Base-by-base conservation (phyloP, 2,113 vertebrate species). In the Psittacula cyanocephala region DNA sequence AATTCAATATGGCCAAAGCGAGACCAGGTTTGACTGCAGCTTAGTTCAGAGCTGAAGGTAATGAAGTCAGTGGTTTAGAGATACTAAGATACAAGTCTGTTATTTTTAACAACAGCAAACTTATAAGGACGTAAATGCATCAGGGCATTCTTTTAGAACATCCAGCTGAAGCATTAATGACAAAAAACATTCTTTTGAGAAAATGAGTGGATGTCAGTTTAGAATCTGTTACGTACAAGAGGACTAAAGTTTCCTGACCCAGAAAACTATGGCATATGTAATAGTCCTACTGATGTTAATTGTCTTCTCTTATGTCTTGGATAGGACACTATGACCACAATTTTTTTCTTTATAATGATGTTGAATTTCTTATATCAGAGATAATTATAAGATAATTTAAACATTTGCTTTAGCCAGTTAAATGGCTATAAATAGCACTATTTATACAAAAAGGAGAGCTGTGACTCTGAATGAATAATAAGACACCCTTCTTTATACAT, bases 11-110 rank as follows among this genome's bases (percentile, higher is more conserved):
- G 39, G 71, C 35, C 39, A 72, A 80, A 79, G 41, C 2, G 3
- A 75, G 74, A 86, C 87, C 67, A 89, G 43, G 35, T 62, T 81
- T 91, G 91, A 87, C 41, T 69, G 62, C 74, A 92, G 31, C 46
- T 86, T 81, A 89, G 67, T 94, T 95, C 86, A 81, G 81, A 94
- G 81, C 20, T 86, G 88, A 83, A 89, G 67, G 82, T 84, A 72
- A 59, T 59, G 33, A 95, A 93, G 35, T 86, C 88, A 79, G 50
- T 84, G 63, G 62, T 94, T 93, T 88, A 95, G 29, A 37, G 37
- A 37, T 37, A 37, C 37, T 37, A 37, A 37, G 37, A 37, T 93
- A 14, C 0, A 9, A 55, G 68, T 93, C 93, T 97, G 89, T 41
- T 70, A 37, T 33, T 70, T 84, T 76, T 71, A 46, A 52, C 91